These are phyloP conservation scores for Luidia sarsii DNA, from an alignment of 53 echinoderm and acorn worm species.

Conservation along the genomic window DNA sequence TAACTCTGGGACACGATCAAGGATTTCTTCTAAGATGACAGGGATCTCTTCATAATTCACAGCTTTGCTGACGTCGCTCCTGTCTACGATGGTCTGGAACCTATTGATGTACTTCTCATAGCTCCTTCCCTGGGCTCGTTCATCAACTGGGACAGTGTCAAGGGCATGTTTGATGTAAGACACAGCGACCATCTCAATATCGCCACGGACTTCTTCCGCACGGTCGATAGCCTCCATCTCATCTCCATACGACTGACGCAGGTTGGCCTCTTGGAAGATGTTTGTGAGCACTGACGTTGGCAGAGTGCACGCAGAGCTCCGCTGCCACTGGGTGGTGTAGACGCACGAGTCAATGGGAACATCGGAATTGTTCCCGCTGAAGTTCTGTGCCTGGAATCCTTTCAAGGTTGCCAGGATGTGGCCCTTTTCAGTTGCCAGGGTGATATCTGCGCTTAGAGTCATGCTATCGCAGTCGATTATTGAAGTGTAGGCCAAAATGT, in stretches of 20 bases:
- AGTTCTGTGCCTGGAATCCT: constrained; percentile 63
- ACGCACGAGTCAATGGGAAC: constrained; percentile 71
- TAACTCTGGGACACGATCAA: constrained; percentile 69
- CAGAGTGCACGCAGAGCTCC: constrained; percentile 56
- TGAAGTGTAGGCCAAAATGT: constrained; percentile 62
- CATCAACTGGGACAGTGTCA: constrained; percentile 66
- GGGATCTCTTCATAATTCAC: constrained; percentile 73
- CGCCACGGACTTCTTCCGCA: constrained; percentile 66
- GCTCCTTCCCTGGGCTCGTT: constrained; percentile 62
- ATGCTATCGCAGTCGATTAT: constrained; percentile 78
- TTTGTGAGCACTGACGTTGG: constrained; percentile 68
- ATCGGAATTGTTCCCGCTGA: constrained; percentile 52
- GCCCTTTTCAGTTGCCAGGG: constrained; percentile 60
- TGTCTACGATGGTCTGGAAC: constrained; percentile 66
- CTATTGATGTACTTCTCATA: constrained; percentile 72
- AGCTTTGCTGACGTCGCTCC: constrained; percentile 40
- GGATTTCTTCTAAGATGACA: constrained; percentile 57
- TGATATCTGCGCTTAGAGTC: constrained; percentile 66
- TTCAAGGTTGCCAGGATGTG: constrained; percentile 63
- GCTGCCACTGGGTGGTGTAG: constrained; percentile 85
- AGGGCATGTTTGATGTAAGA: constrained; percentile 85
- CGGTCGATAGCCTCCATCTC: constrained; percentile 72
- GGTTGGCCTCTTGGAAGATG: constrained; percentile 70
- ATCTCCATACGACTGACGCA: constrained; percentile 53
- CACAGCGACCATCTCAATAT: constrained; percentile 65